Conservation (phyloP, 2,113 vertebrate genomes). For the Leuciscus idus region DNA sequence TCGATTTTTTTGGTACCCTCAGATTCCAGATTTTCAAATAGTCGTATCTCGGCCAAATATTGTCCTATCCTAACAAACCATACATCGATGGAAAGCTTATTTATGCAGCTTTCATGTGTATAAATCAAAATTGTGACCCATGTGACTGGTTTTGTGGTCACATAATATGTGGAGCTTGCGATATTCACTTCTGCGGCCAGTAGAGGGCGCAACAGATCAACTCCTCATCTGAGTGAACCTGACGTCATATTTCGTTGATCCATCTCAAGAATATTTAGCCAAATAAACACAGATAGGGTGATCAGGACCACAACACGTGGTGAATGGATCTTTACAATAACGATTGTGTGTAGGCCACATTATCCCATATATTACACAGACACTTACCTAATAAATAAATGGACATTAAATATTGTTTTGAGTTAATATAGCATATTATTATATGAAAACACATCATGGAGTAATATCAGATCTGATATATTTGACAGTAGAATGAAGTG, state of each 20-base stretch:
- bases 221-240: neutral
- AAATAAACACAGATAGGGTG: neutral
- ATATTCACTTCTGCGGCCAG: neutral
- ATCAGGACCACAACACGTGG: neutral
- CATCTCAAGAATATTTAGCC: neutral
- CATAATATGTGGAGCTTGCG: neutral
- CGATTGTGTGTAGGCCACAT: neutral
- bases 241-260: neutral
- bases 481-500: neutral
- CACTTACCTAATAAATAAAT: neutral
- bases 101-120: too few relatives aligned
- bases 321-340: neutral
- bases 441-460: neutral
- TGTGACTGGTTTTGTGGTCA: neutral
- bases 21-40: too few relatives aligned
- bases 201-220: slow-evolving; percentile 6
- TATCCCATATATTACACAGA: neutral
- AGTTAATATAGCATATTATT: neutral
- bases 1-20: too few relatives aligned
- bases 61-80: too few relatives aligned
- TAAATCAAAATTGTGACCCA: too few relatives aligned
- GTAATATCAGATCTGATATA: neutral
- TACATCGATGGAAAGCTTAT: too few relatives aligned
- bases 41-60: too few relatives aligned
- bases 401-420: neutral